Percentiles rank a stretch among this genome's conserved stretches.
phyloP scores from a whole-genome alignment of 2,888 invertebrate species.

The Rapana venosa region DNA sequence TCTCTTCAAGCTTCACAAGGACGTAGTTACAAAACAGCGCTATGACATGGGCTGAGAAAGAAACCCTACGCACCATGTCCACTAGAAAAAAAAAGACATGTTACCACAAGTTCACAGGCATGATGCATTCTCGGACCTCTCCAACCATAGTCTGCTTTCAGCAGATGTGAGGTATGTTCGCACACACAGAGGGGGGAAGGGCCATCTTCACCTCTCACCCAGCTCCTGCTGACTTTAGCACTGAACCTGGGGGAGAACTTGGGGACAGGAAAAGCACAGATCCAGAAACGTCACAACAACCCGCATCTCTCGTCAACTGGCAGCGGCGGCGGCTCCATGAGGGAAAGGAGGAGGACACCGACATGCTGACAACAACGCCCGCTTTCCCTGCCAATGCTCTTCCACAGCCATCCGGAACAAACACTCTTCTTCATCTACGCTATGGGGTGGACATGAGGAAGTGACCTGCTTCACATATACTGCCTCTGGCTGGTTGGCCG shows the following conservation, averaged over 20 bases:
- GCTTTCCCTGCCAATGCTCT: background rate
- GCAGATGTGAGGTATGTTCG: conserved; percentile 3
- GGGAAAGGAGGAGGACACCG: background rate
- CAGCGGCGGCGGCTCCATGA: background rate
- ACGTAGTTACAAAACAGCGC: background rate
- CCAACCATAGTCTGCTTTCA: background rate
- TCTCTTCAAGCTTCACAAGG: background rate
- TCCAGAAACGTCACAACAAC: conserved; percentile 10
- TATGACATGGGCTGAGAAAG: background rate
- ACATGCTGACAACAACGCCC: background rate
- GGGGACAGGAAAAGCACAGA: background rate
- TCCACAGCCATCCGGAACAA: background rate
- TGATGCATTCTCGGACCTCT: background rate
- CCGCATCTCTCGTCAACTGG: background rate
- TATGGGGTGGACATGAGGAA: conserved; percentile 3
- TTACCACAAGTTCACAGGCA: background rate
- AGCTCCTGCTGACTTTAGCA: background rate
- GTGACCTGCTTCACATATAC: background rate
- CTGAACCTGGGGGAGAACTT: background rate
- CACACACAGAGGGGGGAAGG: background rate
- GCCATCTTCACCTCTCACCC: background rate
- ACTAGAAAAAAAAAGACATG: background rate
- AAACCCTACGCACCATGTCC: background rate
- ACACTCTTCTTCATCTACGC: conserved; percentile 6
- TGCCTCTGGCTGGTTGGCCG: conserved; percentile 25